A percentile compares a stretch with the other conserved stretches of the same genome.
Conservation (phyloP, 2,888 invertebrate species). For the Slavum lentiscoides region DNA sequence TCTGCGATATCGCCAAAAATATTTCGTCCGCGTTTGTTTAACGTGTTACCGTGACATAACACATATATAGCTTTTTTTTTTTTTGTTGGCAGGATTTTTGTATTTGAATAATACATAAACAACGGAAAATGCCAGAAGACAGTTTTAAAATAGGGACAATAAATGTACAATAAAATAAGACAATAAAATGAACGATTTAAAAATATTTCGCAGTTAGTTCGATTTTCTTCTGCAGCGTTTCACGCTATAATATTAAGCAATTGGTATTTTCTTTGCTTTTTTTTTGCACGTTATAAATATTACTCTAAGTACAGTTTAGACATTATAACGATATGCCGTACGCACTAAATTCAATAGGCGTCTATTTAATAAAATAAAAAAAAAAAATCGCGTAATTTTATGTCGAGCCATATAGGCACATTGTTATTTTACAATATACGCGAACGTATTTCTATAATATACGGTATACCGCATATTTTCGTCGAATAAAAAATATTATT, state of each 20-base stretch:
- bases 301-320: too few species aligned
- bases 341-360: too few species aligned
- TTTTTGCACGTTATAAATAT: too few species aligned
- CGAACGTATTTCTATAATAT: too few species aligned
- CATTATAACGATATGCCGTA: too few species aligned
- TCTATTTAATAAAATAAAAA: too few species aligned
- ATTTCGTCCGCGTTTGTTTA: conserved; percentile 39
- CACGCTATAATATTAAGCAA: background rate
- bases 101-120: conserved; percentile 51
- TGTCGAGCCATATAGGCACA: too few species aligned
- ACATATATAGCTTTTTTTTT: conserved; percentile 10
- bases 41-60: conserved; percentile 47
- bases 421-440: too few species aligned
- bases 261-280: too few species aligned
- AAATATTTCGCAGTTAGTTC: conserved; percentile 13
- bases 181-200: conserved; percentile 43
- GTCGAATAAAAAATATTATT: too few species aligned
- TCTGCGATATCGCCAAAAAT: conserved; percentile 53
- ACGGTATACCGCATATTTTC: too few species aligned
- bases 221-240: background rate
- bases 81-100: conserved; percentile 44
- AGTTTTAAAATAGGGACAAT: conserved; percentile 35
- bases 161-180: conserved; percentile 43
- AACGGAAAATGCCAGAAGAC: conserved; percentile 39
- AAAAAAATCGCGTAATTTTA: too few species aligned